Percentiles rank a stretch among this genome's conserved stretches.
phyloP scores from a whole-genome alignment of 1,140 invertebrate species.

The Sipha flava region DNA sequence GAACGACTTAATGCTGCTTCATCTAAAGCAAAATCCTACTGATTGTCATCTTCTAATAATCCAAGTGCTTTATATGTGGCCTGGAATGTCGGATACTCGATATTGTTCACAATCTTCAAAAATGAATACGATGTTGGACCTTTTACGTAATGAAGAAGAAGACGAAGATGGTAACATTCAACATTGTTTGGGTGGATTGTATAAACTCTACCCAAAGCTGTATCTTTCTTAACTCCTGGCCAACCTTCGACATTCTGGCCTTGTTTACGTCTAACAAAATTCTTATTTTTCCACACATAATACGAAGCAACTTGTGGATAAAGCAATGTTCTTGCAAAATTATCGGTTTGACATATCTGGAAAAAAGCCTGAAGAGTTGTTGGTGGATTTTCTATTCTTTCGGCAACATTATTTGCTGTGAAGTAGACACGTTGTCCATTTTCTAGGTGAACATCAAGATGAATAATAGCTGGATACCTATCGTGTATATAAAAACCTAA shows the following conservation, averaged over 20 bases:
- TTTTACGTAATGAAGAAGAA: slow-evolving; percentile 43
- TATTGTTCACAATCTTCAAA: slow-evolving; percentile 41
- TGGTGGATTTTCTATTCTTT: slow-evolving; percentile 32
- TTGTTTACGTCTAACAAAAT: slow-evolving; percentile 32
- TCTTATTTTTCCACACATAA: slow-evolving; percentile 33
- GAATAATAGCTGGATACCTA: slow-evolving; percentile 41
- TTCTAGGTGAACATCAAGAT: too few relatives aligned
- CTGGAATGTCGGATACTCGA: slow-evolving; percentile 40
- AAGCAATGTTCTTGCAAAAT: too few relatives aligned
- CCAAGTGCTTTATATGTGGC: slow-evolving; percentile 39
- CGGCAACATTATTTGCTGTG: too few relatives aligned
- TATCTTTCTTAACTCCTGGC: slow-evolving; percentile 33
- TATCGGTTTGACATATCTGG: slow-evolving; percentile 40
- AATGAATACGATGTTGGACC: too few relatives aligned
- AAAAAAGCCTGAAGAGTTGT: slow-evolving; percentile 42
- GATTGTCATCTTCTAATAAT: slow-evolving; percentile 42
- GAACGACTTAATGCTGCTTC: slow-evolving; percentile 26
- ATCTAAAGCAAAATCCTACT: slow-evolving; percentile 37
- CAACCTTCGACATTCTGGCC: slow-evolving; percentile 15
- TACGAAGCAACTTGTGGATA: slow-evolving; percentile 35
- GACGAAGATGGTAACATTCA: slow-evolving; percentile 38
- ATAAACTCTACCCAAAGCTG: slow-evolving; percentile 40
- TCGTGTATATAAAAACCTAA: slow-evolving; percentile 42
- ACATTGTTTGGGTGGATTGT: too few relatives aligned
- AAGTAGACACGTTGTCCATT: too few relatives aligned